These are phyloP conservation scores for Podarcis siculus DNA, from an alignment of 2,797 vertebrate species.

Conservation along the genomic window DNA sequence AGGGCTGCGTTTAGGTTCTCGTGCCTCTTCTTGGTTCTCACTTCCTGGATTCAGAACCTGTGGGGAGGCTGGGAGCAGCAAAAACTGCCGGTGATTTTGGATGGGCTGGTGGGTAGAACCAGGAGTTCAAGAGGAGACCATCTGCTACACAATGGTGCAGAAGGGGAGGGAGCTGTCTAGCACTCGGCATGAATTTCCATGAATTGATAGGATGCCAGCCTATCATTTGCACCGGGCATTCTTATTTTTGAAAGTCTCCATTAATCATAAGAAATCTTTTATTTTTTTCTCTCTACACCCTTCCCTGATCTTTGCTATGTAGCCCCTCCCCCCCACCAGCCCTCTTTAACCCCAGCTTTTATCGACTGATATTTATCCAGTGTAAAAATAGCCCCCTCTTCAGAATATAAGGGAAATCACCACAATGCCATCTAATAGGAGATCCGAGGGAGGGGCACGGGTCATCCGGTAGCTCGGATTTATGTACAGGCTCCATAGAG, in stretches of 20 bases:
- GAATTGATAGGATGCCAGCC: constrained; percentile 17
- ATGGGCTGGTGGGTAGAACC: no score
- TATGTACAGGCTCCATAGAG: constrained; percentile 36
- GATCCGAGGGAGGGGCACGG: constrained; percentile 15
- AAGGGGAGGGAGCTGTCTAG: constrained; percentile 49
- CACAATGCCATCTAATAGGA: constrained; percentile 45
- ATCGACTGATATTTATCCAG: background rate
- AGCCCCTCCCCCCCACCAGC: background rate
- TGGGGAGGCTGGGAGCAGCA: no score
- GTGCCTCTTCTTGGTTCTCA: background rate
- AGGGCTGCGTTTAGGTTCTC: no score
- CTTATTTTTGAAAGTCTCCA: constrained; percentile 61
- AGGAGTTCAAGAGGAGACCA: constrained; percentile 16
- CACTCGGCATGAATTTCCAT: constrained; percentile 41
- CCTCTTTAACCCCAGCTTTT: constrained; percentile 44
- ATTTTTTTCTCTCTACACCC: background rate
- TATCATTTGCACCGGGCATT: constrained; percentile 43
- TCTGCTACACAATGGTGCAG: constrained; percentile 9
- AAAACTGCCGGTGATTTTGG: background rate
- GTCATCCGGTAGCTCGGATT: constrained; percentile 35
- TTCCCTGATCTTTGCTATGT: constrained; percentile 37
- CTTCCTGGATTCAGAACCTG: background rate
- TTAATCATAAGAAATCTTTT: constrained; percentile 62
- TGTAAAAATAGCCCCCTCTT: constrained; percentile 70
- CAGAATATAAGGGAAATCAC: constrained; percentile 22